These are phyloP conservation scores for Enteromius thamalakanensis DNA, from an alignment of 2,797 vertebrate species.

Conservation along the genomic window DNA sequence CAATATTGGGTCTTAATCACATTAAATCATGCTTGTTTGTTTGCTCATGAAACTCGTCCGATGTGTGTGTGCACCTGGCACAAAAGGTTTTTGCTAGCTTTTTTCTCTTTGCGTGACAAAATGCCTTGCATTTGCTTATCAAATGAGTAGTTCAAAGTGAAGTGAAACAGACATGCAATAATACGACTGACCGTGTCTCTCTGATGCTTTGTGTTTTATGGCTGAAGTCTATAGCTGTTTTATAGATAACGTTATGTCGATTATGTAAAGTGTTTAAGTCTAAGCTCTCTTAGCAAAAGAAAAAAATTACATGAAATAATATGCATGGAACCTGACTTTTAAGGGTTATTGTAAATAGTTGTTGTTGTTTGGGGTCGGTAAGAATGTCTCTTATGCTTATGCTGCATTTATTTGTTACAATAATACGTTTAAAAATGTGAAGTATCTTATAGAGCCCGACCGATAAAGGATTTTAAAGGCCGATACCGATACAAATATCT, in stretches of 20 bases:
- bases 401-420: not conserved
- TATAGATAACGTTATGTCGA: not conserved
- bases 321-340: not conserved
- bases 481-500: too few relatives aligned
- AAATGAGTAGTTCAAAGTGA: slow-evolving; percentile 59
- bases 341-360: not conserved
- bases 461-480: too few relatives aligned
- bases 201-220: slow-evolving; percentile 25
- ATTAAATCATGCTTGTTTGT: not conserved
- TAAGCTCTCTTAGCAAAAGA: not conserved
- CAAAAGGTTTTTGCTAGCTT: not conserved
- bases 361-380: not conserved
- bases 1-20: not conserved
- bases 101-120: slow-evolving; percentile 21
- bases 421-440: not conserved
- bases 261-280: not conserved
- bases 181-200: not conserved
- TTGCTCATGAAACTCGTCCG: not conserved
- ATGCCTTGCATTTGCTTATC: slow-evolving; percentile 62
- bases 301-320: not conserved
- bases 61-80: slow-evolving; percentile 3
- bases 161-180: slow-evolving; percentile 9
- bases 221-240: slow-evolving; percentile 7
- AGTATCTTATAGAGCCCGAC: not conserved
- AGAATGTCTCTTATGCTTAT: not conserved